phyloP scores from a whole-genome alignment of 2,797 vertebrate species.

The Lepilemur septentrionalis region DNA sequence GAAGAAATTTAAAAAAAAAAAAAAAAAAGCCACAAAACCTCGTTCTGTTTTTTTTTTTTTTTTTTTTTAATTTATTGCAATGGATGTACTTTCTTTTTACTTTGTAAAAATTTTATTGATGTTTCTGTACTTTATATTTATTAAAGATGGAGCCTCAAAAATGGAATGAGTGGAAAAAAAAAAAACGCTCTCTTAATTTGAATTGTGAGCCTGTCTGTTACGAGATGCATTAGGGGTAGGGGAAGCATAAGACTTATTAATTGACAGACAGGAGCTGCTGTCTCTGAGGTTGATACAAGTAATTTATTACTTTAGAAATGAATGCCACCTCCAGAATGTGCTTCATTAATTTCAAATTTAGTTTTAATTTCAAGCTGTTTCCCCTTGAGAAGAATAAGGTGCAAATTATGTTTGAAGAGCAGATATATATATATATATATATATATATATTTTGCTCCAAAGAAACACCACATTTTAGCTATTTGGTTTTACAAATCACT shows the following conservation, averaged over 20 bases:
- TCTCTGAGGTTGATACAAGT: constrained; percentile 99
- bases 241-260: constrained; percentile 99
- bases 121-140: constrained; percentile 94
- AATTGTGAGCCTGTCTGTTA: constrained; percentile 99
- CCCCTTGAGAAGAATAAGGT: constrained; percentile 99
- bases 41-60: neutral
- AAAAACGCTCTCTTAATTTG: constrained; percentile 99
- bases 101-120: constrained; percentile 87
- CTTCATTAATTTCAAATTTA: constrained; percentile 99
- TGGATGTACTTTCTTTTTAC: constrained; percentile 77
- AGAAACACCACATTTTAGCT: constrained; percentile 91
- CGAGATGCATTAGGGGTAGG: constrained; percentile 98
- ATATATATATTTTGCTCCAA: constrained; percentile 87
- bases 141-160: constrained; percentile 92
- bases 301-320: constrained; percentile 99
- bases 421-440: constrained; percentile 74
- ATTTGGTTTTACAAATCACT: constrained; percentile 90
- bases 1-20: neutral
- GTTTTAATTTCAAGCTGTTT: constrained; percentile 99
- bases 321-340: constrained; percentile 99
- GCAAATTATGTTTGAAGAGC: constrained; percentile 99
- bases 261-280: constrained; percentile 99
- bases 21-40: neutral
- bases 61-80: constrained; percentile 61
- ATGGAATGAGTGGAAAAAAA: constrained; percentile 92